Conservation (phyloP, 2,888 invertebrate species). For the Gymnosoma rotundatum region DNA sequence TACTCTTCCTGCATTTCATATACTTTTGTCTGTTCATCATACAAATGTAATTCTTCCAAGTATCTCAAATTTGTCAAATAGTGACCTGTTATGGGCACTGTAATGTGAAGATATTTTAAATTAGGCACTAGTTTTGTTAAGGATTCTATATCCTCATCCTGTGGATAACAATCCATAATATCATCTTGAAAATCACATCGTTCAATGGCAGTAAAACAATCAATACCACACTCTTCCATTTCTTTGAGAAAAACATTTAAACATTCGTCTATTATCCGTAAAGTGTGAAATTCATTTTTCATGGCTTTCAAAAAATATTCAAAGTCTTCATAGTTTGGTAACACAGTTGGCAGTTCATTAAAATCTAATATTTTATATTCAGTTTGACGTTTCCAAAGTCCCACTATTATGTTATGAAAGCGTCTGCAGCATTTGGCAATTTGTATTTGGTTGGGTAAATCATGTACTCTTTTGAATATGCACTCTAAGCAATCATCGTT, state of each 20-base stretch:
- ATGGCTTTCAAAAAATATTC: slow-evolving; percentile 74
- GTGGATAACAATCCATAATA: slow-evolving; percentile 76
- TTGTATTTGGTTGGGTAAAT: slow-evolving; percentile 75
- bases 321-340: slow-evolving; percentile 74
- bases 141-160: slow-evolving; percentile 71
- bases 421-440: slow-evolving; percentile 74
- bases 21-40: slow-evolving; percentile 75
- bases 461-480: slow-evolving; percentile 74
- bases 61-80: slow-evolving; percentile 74
- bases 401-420: slow-evolving; percentile 73
- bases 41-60: slow-evolving; percentile 76
- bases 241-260: slow-evolving; percentile 75
- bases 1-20: slow-evolving; percentile 76
- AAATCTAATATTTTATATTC: slow-evolving; percentile 74
- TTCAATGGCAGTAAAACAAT: slow-evolving; percentile 72
- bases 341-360: slow-evolving; percentile 74
- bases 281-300: slow-evolving; percentile 71
- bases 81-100: slow-evolving; percentile 76
- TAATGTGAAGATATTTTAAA: slow-evolving; percentile 74
- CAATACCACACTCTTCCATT: slow-evolving; percentile 73
- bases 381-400: slow-evolving; percentile 74
- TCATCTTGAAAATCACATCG: slow-evolving; percentile 72
- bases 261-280: slow-evolving; percentile 73
- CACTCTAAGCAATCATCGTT: slow-evolving; percentile 77
- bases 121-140: slow-evolving; percentile 76